phyloP scores from a whole-genome alignment of 2,113 vertebrate genomes.

The Eudorcas thomsonii region DNA sequence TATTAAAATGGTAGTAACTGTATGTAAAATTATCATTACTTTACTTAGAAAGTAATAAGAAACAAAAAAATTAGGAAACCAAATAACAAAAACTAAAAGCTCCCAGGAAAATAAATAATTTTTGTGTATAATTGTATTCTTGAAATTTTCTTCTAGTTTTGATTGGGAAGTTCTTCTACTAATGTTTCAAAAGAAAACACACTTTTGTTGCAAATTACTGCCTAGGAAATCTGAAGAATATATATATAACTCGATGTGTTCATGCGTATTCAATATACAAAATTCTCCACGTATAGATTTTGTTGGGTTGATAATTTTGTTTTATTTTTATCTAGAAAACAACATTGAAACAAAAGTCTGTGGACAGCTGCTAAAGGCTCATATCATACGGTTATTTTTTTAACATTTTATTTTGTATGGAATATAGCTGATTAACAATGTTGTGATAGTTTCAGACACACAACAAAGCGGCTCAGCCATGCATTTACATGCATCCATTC shows the following conservation, averaged over 20 bases:
- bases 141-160: slow-evolving; percentile 1
- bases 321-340: neutral
- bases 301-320: neutral
- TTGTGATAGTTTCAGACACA: neutral
- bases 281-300: neutral
- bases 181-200: neutral
- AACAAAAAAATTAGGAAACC: neutral
- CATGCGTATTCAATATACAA: neutral
- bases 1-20: neutral
- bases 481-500: neutral
- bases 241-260: neutral
- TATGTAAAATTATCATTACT: neutral
- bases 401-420: neutral
- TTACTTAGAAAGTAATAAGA: slow-evolving; percentile 29
- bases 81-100: neutral
- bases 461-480: neutral
- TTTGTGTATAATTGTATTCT: neutral
- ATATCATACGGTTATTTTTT: neutral
- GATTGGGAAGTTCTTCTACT: neutral
- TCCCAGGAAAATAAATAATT: neutral
- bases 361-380: neutral
- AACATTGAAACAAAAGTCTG: neutral
- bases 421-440: neutral
- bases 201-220: neutral
- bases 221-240: neutral